Base-by-base conservation (phyloP, 2,888 invertebrate genomes). In the Ametastegia equiseti region DNA sequence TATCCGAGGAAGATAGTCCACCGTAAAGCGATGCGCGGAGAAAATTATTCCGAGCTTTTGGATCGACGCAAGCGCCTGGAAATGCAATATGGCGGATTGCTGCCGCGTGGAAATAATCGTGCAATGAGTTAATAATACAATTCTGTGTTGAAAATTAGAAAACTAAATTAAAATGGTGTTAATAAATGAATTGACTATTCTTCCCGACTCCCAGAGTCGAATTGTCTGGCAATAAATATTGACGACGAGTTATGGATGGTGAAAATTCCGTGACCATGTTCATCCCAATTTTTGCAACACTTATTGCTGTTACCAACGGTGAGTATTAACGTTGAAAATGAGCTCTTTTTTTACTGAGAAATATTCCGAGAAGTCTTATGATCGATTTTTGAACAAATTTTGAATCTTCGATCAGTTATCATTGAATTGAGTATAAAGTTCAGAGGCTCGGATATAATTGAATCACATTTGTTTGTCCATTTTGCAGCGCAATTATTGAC, bases 401-500 rank as follows among this genome's bases (percentile, higher is more conserved):
- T 60, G 1, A 60, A 30, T 60, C 60, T 1, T 60, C n/a, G n/a
- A n/a, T n/a, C n/a, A n/a, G n/a, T n/a, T n/a, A n/a, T n/a, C n/a
- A n/a, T n/a, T n/a, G n/a, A n/a, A n/a, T n/a, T n/a, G n/a, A n/a
- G n/a, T n/a, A n/a, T n/a, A n/a, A n/a, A n/a, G n/a, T n/a, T n/a
- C 5, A 11, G 23, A 15, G 30, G 15, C 5, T 67, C 1, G 1
- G 19, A 47, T 19, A 33, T n/a, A 27, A 79, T 30, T 60, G 33
- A 27, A 42, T 60, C 23, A 63, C 15, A 60, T 57, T 73, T 75
- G 30, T 67, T 36, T 36, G 11, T 33, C 27, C 9, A 30, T 63
- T 57, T 83, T 75, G 77, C 85, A 91, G 86, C 91, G 83, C 88
- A 91, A 88, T 83, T 92, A 69, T 93, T 93, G 67, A 93, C 94